Evolutionary conservation across 2,888 invertebrate genomes (phyloP), one percentile per base, ranked within the genome.

Genomic region (Pterostichus niger): DNA sequence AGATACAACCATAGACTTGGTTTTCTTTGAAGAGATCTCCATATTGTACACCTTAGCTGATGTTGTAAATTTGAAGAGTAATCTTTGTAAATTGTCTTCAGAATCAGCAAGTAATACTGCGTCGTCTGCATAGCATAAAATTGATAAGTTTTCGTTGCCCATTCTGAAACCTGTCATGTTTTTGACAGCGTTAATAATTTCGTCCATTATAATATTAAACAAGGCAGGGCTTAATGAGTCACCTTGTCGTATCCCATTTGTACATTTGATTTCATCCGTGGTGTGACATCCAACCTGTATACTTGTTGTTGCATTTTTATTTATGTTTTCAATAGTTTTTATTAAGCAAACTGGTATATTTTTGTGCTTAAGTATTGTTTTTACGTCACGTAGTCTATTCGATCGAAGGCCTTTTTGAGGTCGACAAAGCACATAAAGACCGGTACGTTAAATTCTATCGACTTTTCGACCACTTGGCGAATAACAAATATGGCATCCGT

Each of bases 141-240:
- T 83, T 13, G 61, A 24, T 79, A 6, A 84, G 81, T 49, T 80
- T 44, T 75, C 11, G 44, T 76, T 71, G 6, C 75, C 52, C 44
- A 80, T 75, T 31, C 61, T 17, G 35, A 75, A 80, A 6, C 84
- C 73, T 75, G 33, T 64, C 35, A 56, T 9, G 0, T 35, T 59
- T 10, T 59, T 61, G 11, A 82, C 13, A 0, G 15, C 44, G 35
- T 59, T 71, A 15, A 79, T 78, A 5, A 83, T 77, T 77, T 82
- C 64, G 17, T 84, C 82, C 54, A 82, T 76, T 61, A 82, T 33
- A 6, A n/a, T 17, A 11, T 33, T 64, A 24, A 64, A 64, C 84
- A n/a, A n/a, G n/a, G n/a, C n/a, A n/a, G n/a, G n/a, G n/a, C n/a
- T 84, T 40, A 85, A 52, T 15, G 82, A 84, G 68, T 85, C 84